phyloP scores from a whole-genome alignment of 2,113 vertebrate species.

The Lepus timidus region DNA sequence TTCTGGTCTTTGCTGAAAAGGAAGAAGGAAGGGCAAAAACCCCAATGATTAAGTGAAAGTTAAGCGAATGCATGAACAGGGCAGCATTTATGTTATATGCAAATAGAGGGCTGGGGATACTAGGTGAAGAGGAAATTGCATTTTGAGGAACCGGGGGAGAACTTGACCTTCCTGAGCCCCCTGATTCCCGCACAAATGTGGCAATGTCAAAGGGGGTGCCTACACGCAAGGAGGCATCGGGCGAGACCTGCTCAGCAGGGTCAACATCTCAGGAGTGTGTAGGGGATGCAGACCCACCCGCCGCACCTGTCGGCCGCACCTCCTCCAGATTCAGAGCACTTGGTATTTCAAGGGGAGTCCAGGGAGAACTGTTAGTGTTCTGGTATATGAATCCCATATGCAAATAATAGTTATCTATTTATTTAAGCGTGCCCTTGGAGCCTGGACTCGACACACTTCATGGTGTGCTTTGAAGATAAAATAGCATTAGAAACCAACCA shows the following conservation, averaged over 20 bases:
- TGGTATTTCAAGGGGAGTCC: not conserved
- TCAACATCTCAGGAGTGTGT: not conserved
- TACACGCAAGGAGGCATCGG: not conserved
- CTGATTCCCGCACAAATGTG: not conserved
- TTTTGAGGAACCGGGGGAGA: conserved; percentile 18
- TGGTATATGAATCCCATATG: not conserved
- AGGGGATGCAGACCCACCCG: not conserved
- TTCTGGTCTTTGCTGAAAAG: conserved; percentile 18
- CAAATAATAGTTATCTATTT: conserved; percentile 31
- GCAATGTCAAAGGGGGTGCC: not conserved
- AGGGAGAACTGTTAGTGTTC: not conserved
- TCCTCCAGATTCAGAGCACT: too few relatives aligned
- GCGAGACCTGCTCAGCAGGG: not conserved
- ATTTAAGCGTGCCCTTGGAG: conserved; percentile 37
- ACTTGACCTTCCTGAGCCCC: not conserved
- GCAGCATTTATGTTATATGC: not conserved
- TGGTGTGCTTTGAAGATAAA: not conserved
- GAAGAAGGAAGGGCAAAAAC: not conserved
- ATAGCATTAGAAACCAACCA: conserved; percentile 17
- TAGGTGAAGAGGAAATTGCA: conserved; percentile 17
- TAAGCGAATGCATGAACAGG: not conserved
- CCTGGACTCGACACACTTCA: not conserved
- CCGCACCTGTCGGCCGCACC: too few relatives aligned
- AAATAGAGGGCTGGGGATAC: not conserved
- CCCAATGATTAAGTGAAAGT: conserved; percentile 18